phyloP scores from a whole-genome alignment of 2,113 vertebrate species.

The Pluvianellus socialis region DNA sequence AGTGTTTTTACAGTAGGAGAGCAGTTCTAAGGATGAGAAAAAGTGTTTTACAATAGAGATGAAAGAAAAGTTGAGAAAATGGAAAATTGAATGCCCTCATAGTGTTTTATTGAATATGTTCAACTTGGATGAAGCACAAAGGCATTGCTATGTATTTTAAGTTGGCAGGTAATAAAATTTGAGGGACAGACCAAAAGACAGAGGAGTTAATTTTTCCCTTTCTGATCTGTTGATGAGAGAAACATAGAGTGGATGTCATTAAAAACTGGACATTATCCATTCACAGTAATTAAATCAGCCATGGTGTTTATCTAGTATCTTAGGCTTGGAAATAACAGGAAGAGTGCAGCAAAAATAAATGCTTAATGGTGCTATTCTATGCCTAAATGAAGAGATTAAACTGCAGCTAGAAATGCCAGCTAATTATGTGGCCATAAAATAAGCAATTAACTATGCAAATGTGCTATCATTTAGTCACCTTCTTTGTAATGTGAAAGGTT shows the following conservation, averaged over 20 bases:
- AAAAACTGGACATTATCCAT: neutral
- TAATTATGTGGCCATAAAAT: slow-evolving; percentile 8
- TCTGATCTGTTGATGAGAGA: neutral
- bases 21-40: neutral
- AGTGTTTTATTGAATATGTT: slow-evolving; percentile 28
- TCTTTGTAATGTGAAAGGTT: neutral
- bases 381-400: neutral
- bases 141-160: neutral
- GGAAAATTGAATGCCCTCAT: slow-evolving; percentile 4
- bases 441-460: neutral
- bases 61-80: slow-evolving; percentile 24
- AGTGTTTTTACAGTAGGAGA: neutral
- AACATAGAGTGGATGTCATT: neutral
- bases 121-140: slow-evolving; percentile 32
- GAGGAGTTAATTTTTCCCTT: neutral
- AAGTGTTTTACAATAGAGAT: slow-evolving; percentile 18
- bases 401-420: neutral
- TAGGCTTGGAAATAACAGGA: neutral
- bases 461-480: neutral
- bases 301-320: neutral
- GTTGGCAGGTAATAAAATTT: neutral
- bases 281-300: neutral
- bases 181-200: neutral
- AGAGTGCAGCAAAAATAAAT: neutral
- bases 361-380: neutral